Conservation (phyloP, 1,140 invertebrate species). For the Saccostrea cuccullata region DNA sequence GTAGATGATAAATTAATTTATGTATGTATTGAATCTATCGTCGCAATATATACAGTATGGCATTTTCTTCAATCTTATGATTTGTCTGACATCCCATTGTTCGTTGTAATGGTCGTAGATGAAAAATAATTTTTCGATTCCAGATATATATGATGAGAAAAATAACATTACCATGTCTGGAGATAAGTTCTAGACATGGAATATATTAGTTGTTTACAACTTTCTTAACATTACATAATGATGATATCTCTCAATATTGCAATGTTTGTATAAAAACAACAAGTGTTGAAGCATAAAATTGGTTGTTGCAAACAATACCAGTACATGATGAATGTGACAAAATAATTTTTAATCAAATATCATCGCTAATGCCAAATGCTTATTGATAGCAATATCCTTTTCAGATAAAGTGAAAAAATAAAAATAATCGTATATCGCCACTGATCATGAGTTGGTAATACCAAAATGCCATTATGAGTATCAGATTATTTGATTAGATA, state of each 20-base stretch:
- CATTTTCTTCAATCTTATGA: too few species aligned
- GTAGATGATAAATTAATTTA: too few species aligned
- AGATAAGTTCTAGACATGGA: background rate
- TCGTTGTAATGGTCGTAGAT: too few species aligned
- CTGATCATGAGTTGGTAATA: slow-evolving; percentile 28
- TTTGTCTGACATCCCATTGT: too few species aligned
- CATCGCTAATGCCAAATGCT: slow-evolving; percentile 1
- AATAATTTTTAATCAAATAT: slow-evolving; percentile 37
- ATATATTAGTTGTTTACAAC: background rate
- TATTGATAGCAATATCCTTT: slow-evolving; percentile 6
- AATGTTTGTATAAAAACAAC: slow-evolving; percentile 7
- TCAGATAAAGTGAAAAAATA: slow-evolving; percentile 30
- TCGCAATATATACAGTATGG: too few species aligned
- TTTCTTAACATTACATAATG: background rate
- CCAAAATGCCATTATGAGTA: slow-evolving; percentile 36
- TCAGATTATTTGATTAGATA: background rate
- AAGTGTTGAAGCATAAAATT: slow-evolving; percentile 7
- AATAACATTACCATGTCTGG: background rate
- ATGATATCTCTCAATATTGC: background rate
- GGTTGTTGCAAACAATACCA: background rate
- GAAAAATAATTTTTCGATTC: too few species aligned
- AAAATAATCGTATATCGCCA: background rate
- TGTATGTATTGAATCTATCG: too few species aligned
- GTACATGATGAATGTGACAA: background rate
- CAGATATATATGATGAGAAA: too few species aligned